phyloP scores from a whole-genome alignment of 2,797 vertebrate species.

The Platyrinchus mystaceus region DNA sequence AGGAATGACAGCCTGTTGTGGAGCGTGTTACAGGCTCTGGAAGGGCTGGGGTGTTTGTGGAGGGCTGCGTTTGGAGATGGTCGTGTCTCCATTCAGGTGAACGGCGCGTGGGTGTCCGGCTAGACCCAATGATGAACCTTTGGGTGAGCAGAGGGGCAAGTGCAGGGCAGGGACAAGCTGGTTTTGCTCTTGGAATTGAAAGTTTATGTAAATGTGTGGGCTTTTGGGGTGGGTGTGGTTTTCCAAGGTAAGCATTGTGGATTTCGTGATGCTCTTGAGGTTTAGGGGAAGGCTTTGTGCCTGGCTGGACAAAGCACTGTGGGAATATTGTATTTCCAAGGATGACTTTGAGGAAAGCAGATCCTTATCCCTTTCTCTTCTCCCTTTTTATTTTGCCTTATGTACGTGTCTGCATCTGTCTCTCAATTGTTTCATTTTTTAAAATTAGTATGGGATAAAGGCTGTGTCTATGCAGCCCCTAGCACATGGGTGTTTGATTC shows the following conservation, averaged over 20 bases:
- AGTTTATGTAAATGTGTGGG: rapidly evolving
- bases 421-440: neutral
- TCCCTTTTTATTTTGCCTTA: neutral
- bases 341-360: neutral
- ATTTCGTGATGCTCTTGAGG: neutral
- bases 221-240: neutral
- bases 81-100: rapidly evolving
- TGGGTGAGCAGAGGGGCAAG: neutral
- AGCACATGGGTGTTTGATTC: rapidly evolving
- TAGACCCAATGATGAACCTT: rapidly evolving
- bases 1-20: neutral
- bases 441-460: neutral
- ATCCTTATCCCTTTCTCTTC: neutral
- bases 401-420: neutral
- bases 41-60: neutral
- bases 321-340: constrained; percentile 15
- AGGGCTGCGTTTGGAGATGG: rapidly evolving
- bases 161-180: neutral
- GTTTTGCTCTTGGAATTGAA: neutral
- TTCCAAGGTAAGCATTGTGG: neutral
- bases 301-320: neutral
- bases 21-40: neutral
- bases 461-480: neutral
- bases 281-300: neutral
- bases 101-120: rapidly evolving